phyloP scores from a whole-genome alignment of 2,113 vertebrate species.

The Rhadina sibilatrix region DNA sequence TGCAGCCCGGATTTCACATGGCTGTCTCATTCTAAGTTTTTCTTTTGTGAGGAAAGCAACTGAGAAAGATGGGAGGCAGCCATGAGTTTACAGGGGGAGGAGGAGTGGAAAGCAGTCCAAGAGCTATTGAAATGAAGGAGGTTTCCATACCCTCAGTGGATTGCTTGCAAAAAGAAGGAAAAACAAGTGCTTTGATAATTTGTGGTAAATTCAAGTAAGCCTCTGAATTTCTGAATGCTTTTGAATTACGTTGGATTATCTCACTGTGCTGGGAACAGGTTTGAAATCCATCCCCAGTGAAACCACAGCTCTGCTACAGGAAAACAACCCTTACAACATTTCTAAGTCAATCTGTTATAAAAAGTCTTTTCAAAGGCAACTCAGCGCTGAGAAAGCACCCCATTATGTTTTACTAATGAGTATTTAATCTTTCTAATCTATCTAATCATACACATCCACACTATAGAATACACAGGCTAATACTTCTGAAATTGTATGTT shows the following conservation, averaged over 20 bases:
- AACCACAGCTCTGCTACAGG: neutral
- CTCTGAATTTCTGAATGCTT: neutral
- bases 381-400: neutral
- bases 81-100: neutral
- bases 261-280: neutral
- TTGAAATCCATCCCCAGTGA: neutral
- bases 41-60: neutral
- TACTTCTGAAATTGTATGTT: conserved; percentile 66
- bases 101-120: neutral
- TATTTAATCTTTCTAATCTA: conserved; percentile 66
- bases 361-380: conserved; percentile 25
- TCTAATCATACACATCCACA: conserved; percentile 52
- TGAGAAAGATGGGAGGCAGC: neutral
- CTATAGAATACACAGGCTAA: conserved; percentile 48
- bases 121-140: neutral
- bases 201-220: conserved; percentile 8
- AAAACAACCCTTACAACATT: conserved; percentile 8
- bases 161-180: neutral
- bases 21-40: neutral
- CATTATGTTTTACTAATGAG: conserved; percentile 60
- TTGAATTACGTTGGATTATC: neutral
- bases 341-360: neutral
- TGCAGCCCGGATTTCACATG: neutral
- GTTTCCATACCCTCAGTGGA: neutral
- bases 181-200: neutral